Evolutionary conservation across 1,140 invertebrate species (phyloP), one percentile per base, ranked within the genome.

Genomic region (Drosophila watanabei): DNA sequence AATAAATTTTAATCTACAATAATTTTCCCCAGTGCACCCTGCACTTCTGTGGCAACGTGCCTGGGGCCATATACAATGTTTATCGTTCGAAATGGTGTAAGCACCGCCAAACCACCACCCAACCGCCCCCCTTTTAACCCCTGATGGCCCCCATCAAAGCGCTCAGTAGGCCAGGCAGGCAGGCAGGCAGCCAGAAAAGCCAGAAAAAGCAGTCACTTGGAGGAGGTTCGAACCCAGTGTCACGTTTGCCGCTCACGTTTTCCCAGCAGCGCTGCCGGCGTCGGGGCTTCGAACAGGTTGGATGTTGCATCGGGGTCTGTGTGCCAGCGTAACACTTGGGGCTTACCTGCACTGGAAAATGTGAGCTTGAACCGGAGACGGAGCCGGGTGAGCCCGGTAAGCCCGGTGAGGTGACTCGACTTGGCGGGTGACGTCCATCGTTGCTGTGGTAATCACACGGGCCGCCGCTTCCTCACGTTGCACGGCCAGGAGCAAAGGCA

Each of bases 201-300:
- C 35, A 58, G 35, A 58, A 58, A 58, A 58, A 28, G 56, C 56
- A 58, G 58, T 43, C 79, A 90, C 79, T 61, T 20, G 54, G 54
- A 24, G 54, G 35, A 39, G 56, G 70, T 79, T 90, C 85, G 69
- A 89, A 85, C 81, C 64, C 83, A 75, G 73, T 65, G 86, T 89
- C 85, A 89, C 85, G 85, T 89, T 89, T 89, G 79, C 54, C 60
- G 75, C 81, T 89, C 85, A 89, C 85, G 85, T 89, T 89, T 89
- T 88, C 77, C 69, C 66, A 76, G 60, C 85, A 72, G 85, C 75
- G 70, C 81, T 49, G 69, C 46, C 39, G 28, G 37, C 64, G 41
- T 39, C 66, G 39, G 51, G 43, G 60, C 49, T 18, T 80, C 84
- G 43, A 88, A 88, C 84, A 77, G 71, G 77, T 63, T 88, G 85